Evolutionary conservation across 2,113 vertebrate genomes (phyloP).

Genomic region (Cervus canadensis): DNA sequence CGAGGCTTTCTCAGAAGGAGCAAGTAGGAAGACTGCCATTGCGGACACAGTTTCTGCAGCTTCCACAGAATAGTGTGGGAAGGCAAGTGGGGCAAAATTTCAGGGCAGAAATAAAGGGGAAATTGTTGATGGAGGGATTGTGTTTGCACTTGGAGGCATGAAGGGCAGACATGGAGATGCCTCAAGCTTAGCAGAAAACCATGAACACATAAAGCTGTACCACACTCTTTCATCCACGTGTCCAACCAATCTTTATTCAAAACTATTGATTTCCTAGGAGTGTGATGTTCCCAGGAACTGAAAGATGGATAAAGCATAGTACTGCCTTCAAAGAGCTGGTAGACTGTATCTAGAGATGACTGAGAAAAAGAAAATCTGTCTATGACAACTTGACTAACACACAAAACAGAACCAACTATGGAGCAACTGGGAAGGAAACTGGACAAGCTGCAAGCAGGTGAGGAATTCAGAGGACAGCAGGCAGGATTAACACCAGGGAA

Average conservation of each 20-base stretch:
- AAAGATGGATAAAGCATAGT: background rate
- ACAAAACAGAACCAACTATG: background rate
- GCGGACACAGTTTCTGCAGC: background rate
- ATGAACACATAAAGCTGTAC: too few species aligned
- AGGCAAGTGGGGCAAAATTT: background rate
- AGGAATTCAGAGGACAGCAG: background rate
- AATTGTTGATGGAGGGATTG: background rate
- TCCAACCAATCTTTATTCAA: background rate
- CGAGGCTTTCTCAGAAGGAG: background rate
- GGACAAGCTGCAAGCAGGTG: background rate
- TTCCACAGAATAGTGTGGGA: accelerated
- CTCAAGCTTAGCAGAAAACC: background rate
- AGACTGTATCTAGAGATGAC: background rate
- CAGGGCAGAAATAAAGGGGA: background rate
- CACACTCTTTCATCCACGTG: background rate
- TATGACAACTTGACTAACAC: background rate
- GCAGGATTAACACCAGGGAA: background rate
- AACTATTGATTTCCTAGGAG: background rate
- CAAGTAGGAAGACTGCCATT: background rate
- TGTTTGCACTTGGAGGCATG: background rate
- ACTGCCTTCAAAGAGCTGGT: background rate
- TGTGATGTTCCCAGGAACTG: background rate
- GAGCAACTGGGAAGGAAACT: background rate
- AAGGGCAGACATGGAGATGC: background rate
- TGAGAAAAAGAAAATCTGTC: background rate